Evolutionary conservation across 2,113 vertebrate species (phyloP), one percentile per base, ranked within the genome.

Genomic region (Ranitomeya imitator): DNA sequence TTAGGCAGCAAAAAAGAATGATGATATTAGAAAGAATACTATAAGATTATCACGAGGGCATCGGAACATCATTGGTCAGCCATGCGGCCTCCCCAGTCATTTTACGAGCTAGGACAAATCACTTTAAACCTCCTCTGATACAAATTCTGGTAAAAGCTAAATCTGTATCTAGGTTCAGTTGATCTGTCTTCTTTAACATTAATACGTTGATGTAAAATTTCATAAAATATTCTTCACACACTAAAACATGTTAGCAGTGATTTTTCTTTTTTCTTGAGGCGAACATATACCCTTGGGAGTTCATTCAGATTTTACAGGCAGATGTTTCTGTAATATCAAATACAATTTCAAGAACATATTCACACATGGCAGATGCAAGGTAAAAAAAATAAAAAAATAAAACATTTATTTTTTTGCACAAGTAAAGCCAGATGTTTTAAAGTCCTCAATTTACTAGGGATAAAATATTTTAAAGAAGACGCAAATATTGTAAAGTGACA

Each of bases 311-410:
- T 89, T 92, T 87, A 86, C 90, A 95, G 94, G 92, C 95, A 96
- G 94, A 93, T 96, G 95, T 94, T 95, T 95, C 93, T 93, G 93
- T 91, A 91, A 90, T 93, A 92, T 92, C 93, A 93, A 92, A 94
- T 93, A 95, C 95, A 95, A 94, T 93, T 95, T 94, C 93, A 91
- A 92, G 95, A 94, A 94, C 94, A 94, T 94, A 93, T 96, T 96
- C 95, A 96, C 95, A 95, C 95, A 93, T 94, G 93, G 93, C 95
- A 96, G 95, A 94, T 96, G 95, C 86, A 94, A 93, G 92, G 85
- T 93, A 93, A 93, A 94, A 95, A 77, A 88, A 74, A 7, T 19
- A 21, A 63, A 21, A 12, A 67, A 45, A 74, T 15, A 74, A 79
- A 91, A 93, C 92, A 92, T 93, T 92, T 94, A 90, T 79, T 92